A percentile compares a stretch with the other conserved stretches of the same genome.
Conservation (phyloP, 2,113 vertebrate species). For the Clupea harengus region DNA sequence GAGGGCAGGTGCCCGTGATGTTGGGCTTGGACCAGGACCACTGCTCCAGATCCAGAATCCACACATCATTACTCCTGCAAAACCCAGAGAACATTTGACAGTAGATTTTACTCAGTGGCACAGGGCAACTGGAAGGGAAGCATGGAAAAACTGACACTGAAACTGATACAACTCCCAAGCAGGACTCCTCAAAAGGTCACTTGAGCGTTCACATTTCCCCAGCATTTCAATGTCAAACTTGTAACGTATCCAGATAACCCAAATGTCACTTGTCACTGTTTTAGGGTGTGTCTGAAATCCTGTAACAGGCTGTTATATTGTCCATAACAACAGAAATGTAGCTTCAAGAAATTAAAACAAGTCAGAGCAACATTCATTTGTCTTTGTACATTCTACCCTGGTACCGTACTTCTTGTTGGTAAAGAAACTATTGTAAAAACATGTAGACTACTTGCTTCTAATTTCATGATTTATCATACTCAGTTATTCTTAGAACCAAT, state of each 20-base stretch:
- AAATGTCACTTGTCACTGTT: neutral
- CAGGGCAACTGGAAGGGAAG: neutral
- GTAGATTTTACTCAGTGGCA: neutral
- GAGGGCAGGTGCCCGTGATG: constrained; percentile 83
- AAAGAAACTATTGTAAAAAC: too few species aligned
- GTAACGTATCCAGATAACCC: too few species aligned
- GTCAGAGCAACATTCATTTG: too few species aligned
- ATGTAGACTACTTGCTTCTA: too few species aligned
- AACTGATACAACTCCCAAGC: neutral
- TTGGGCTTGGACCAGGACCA: constrained; percentile 96
- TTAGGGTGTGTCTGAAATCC: neutral
- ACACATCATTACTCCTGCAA: constrained; percentile 93
- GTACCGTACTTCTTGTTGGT: too few species aligned
- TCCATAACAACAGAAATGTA: too few species aligned
- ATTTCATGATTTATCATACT: too few species aligned
- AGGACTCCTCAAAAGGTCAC: neutral
- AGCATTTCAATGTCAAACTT: neutral
- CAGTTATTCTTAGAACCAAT: too few species aligned
- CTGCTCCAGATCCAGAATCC: constrained; percentile 95
- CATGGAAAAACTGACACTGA: neutral
- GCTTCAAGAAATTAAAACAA: too few species aligned
- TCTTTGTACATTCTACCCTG: too few species aligned
- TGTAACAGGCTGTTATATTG: neutral
- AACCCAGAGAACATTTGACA: too few species aligned
- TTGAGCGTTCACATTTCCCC: neutral